These are phyloP conservation scores for Platyrinchus mystaceus DNA, from an alignment of 2,797 vertebrate genomes.

Conservation along the genomic window DNA sequence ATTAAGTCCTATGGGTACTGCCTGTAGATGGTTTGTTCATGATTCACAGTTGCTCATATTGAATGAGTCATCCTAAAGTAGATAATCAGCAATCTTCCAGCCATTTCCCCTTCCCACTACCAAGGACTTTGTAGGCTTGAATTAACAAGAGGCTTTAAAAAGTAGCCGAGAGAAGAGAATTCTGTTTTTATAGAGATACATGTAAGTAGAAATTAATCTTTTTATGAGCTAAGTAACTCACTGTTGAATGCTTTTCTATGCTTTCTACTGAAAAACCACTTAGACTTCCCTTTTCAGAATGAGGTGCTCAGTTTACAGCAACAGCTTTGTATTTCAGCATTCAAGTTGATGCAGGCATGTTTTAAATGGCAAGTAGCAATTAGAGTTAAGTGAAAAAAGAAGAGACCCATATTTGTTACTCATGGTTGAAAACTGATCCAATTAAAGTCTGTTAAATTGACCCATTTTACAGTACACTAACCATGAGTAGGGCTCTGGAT, in stretches of 20 bases:
- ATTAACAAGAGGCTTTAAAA: slow-evolving; percentile 18
- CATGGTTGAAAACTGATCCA: slow-evolving; percentile 64
- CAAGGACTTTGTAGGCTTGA: slow-evolving; percentile 1
- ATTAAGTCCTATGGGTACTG: neutral
- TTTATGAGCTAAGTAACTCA: neutral
- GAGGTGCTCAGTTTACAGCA: slow-evolving; percentile 45
- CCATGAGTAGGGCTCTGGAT: slow-evolving; percentile 52
- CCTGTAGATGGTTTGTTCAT: neutral
- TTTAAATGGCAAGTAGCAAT: slow-evolving; percentile 27
- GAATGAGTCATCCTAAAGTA: slow-evolving; percentile 26
- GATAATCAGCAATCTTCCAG: slow-evolving; percentile 20
- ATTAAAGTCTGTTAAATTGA: slow-evolving; percentile 58
- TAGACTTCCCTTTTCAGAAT: neutral
- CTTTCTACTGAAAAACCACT: neutral
- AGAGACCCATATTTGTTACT: slow-evolving; percentile 47
- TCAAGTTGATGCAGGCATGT: neutral
- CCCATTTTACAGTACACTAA: slow-evolving; percentile 51
- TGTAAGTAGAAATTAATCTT: slow-evolving; percentile 35
- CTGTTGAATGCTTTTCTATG: neutral
- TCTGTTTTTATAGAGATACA: neutral
- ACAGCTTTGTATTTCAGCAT: slow-evolving; percentile 17
- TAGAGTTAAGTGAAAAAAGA: slow-evolving; percentile 47
- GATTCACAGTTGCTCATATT: slow-evolving; percentile 17
- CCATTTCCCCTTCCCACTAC: slow-evolving; percentile 4
- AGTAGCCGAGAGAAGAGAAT: neutral